Percentiles rank a stretch among this genome's conserved stretches.
Evolutionary conservation across 92 coral and sea anemone species (phyloP).

Genomic region (Muricea muricata): DNA sequence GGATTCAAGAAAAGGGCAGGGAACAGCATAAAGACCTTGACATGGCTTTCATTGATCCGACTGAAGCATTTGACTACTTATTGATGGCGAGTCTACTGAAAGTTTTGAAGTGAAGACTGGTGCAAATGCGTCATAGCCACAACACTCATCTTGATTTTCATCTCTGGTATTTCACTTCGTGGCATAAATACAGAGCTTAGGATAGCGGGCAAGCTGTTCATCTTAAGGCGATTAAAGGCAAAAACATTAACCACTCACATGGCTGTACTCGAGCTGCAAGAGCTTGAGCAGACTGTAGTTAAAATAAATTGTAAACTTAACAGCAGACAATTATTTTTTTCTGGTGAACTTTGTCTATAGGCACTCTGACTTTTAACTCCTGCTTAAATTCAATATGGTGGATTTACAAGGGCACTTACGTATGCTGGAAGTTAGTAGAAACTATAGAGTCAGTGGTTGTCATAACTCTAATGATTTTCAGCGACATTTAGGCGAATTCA

Average conservation of each 20-base stretch:
- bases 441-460: too few relatives aligned
- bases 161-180: constrained; percentile 19
- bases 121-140: background rate
- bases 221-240: background rate
- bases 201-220: constrained; percentile 50
- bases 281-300: too few relatives aligned
- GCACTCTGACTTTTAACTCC: too few relatives aligned
- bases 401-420: too few relatives aligned
- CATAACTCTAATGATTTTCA: too few relatives aligned
- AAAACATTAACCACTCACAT: background rate
- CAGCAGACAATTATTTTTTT: too few relatives aligned
- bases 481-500: too few relatives aligned
- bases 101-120: background rate
- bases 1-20: constrained; percentile 11
- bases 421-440: too few relatives aligned
- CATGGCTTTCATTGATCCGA: constrained; percentile 38
- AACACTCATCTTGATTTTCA: background rate
- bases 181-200: constrained; percentile 28
- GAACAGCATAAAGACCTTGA: constrained; percentile 37
- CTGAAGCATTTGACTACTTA: constrained; percentile 7
- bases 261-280: background rate
- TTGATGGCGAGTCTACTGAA: too few relatives aligned
- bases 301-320: too few relatives aligned
- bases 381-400: too few relatives aligned
- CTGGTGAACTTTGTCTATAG: too few relatives aligned